A percentile compares a stretch with the other conserved stretches of the same genome.
These are phyloP conservation scores for Nesidiocoris tenuis DNA, from an alignment of 2,888 invertebrate genomes.

Conservation along the genomic window DNA sequence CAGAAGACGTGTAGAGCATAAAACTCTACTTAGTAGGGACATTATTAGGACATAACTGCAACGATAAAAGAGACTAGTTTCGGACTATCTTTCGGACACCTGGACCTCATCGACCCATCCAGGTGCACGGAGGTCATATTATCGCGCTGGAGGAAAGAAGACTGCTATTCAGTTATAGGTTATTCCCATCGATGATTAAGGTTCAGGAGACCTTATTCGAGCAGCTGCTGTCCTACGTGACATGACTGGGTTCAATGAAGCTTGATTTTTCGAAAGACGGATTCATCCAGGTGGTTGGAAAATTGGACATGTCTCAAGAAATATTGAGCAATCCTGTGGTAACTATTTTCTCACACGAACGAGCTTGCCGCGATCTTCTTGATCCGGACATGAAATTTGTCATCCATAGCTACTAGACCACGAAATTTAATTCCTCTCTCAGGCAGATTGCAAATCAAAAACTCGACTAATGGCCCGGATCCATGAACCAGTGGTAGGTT, in stretches of 20 bases:
- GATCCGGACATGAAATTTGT: no score
- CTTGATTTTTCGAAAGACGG: not conserved
- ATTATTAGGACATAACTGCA: not conserved
- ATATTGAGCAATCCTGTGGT: no score
- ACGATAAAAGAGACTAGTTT: no score
- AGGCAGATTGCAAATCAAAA: no score
- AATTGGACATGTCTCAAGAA: not conserved
- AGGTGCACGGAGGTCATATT: not conserved
- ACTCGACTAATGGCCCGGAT: no score
- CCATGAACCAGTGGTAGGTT: no score
- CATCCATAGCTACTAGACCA: no score
- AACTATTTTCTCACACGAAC: no score
- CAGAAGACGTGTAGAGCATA: not conserved
- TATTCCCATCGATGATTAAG: not conserved
- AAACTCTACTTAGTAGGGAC: not conserved
- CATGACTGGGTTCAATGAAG: not conserved
- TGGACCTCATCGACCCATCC: not conserved
- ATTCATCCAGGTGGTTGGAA: not conserved
- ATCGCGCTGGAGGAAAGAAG: not conserved
- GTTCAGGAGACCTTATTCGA: not conserved
- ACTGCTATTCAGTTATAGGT: not conserved
- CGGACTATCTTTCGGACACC: not conserved
- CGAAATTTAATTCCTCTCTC: no score
- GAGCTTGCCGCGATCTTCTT: no score
- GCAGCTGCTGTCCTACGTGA: not conserved